These are phyloP conservation scores for Pseudochirops cupreus DNA, from an alignment of 2,797 vertebrate genomes.

Conservation along the genomic window DNA sequence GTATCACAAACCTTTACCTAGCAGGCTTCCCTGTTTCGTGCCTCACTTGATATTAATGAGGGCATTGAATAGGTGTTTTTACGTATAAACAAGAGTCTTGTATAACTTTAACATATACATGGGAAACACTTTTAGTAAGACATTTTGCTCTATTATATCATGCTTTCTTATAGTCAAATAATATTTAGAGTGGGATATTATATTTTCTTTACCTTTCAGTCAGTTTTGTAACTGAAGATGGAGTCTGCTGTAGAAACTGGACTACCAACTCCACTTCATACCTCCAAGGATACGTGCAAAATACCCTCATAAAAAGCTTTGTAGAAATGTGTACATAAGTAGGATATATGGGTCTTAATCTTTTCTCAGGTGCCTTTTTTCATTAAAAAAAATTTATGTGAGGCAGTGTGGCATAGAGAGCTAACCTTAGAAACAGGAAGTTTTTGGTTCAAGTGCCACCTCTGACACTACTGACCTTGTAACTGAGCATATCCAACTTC, in stretches of 20 bases:
- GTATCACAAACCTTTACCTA: neutral
- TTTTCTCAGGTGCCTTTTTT: neutral
- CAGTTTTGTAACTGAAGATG: neutral
- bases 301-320: neutral
- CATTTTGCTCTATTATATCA: neutral
- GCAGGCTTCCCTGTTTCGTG: neutral
- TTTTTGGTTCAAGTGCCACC: neutral
- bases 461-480: neutral
- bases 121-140: neutral
- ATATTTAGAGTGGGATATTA: neutral
- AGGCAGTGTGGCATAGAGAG: neutral
- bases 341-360: neutral
- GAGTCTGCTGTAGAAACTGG: neutral
- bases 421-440: neutral
- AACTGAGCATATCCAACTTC: neutral
- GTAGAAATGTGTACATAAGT: neutral
- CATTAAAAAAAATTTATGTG: neutral
- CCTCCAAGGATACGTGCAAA: neutral
- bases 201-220: neutral
- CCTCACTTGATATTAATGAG: neutral
- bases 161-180: neutral
- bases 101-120: neutral
- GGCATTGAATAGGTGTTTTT: neutral
- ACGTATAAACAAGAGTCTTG: neutral
- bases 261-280: neutral